Evolutionary conservation across 2,888 invertebrate genomes (phyloP).

Genomic region (Reticulitermes lucifugus): DNA sequence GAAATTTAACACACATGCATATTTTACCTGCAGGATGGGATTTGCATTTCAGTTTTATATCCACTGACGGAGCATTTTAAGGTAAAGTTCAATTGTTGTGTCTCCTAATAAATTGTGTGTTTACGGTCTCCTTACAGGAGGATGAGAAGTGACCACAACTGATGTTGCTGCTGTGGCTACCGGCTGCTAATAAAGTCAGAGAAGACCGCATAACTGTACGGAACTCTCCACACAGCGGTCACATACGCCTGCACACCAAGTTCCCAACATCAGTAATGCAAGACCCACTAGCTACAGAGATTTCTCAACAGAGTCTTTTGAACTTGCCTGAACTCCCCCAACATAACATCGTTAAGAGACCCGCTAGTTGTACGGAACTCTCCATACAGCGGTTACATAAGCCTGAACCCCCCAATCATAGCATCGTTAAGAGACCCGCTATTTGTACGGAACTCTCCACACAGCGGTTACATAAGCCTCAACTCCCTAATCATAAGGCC

Average conservation of each 20-base stretch:
- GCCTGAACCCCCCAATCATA: too few species aligned
- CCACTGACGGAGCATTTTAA: background rate
- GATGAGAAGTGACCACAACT: constrained; percentile 20
- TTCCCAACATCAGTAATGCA: too few species aligned
- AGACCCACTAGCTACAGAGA: too few species aligned
- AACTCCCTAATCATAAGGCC: too few species aligned
- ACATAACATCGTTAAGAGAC: too few species aligned
- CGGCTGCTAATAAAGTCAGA: constrained; percentile 4
- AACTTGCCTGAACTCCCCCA: too few species aligned
- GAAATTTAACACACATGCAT: background rate
- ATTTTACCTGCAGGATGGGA: background rate
- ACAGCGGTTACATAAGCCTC: background rate
- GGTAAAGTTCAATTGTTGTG: constrained; percentile 19
- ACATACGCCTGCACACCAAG: too few species aligned
- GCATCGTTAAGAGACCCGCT: too few species aligned
- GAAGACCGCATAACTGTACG: background rate
- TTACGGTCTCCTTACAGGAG: background rate
- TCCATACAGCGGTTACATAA: background rate
- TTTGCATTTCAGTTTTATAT: background rate
- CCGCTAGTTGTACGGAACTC: background rate
- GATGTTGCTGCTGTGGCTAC: constrained; percentile 3
- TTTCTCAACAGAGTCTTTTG: too few species aligned
- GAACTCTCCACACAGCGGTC: background rate
- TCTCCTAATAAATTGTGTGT: constrained; percentile 25
- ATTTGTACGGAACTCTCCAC: background rate